phyloP scores from a whole-genome alignment of 2,797 vertebrate species.

The Poliocrania exsul region DNA sequence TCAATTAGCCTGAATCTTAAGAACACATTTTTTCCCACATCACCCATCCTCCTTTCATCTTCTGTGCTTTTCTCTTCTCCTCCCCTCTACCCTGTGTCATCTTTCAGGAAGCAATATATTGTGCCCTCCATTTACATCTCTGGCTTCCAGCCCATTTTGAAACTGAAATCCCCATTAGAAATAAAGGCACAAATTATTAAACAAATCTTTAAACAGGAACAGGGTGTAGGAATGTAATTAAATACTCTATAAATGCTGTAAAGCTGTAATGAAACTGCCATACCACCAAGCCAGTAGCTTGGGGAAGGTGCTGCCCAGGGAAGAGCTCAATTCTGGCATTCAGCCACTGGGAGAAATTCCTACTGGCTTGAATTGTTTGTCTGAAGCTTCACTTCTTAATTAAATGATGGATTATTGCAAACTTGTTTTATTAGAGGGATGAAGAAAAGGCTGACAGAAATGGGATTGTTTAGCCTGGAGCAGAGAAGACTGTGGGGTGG shows the following conservation, averaged over 20 bases:
- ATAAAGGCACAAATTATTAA: conserved; percentile 53
- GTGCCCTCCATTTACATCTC: conserved; percentile 27
- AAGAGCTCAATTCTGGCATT: neutral
- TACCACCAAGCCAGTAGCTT: neutral
- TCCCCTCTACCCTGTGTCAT: neutral
- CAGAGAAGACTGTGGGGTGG: neutral
- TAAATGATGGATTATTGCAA: neutral
- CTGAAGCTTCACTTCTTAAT: neutral
- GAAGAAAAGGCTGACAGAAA: neutral
- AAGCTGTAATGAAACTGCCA: neutral
- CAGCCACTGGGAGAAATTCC: neutral
- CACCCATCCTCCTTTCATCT: neutral
- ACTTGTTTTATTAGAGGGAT: neutral
- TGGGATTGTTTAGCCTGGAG: neutral
- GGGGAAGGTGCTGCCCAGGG: neutral
- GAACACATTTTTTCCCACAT: neutral
- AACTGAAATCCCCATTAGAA: conserved; percentile 36
- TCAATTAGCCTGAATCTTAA: conserved; percentile 43
- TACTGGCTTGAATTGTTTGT: neutral
- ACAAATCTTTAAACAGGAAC: conserved; percentile 48
- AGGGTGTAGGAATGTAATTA: conserved; percentile 8
- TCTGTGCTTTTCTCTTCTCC: neutral
- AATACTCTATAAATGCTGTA: neutral
- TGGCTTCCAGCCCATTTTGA: conserved; percentile 62
- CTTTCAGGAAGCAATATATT: conserved; percentile 69